These are phyloP conservation scores for Falco concolor DNA, from an alignment of 2,797 vertebrate species.

Conservation along the genomic window DNA sequence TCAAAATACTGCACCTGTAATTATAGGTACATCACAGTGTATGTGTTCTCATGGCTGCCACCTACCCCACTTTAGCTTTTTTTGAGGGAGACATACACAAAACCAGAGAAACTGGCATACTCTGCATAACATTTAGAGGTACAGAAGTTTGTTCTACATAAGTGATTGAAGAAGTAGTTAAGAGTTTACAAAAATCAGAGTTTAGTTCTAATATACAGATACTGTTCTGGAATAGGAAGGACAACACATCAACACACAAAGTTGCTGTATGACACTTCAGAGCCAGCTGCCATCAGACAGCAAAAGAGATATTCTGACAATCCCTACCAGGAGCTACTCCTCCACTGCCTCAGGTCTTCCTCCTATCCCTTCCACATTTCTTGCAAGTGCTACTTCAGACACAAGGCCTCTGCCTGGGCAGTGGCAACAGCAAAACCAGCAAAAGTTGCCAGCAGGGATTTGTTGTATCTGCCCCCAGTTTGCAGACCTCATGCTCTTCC, in stretches of 20 bases:
- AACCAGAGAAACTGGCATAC: neutral
- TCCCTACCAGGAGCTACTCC: neutral
- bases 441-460: neutral
- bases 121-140: neutral
- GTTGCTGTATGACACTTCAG: neutral
- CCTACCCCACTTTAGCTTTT: accelerated
- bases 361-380: neutral
- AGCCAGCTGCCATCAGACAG: neutral
- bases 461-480: too few relatives aligned
- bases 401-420: neutral
- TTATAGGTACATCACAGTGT: neutral
- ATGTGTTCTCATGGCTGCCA: neutral
- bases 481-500: neutral
- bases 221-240: neutral
- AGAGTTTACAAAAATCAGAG: neutral
- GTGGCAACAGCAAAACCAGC: neutral
- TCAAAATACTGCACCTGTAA: neutral
- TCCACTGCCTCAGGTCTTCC: neutral
- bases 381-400: neutral
- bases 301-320: neutral
- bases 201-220: neutral
- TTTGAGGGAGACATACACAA: neutral
- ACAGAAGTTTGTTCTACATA: neutral
- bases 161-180: neutral
- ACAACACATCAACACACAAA: neutral